Base-by-base conservation (phyloP, 2,888 invertebrate genomes). In the Drosophila gaucha region DNA sequence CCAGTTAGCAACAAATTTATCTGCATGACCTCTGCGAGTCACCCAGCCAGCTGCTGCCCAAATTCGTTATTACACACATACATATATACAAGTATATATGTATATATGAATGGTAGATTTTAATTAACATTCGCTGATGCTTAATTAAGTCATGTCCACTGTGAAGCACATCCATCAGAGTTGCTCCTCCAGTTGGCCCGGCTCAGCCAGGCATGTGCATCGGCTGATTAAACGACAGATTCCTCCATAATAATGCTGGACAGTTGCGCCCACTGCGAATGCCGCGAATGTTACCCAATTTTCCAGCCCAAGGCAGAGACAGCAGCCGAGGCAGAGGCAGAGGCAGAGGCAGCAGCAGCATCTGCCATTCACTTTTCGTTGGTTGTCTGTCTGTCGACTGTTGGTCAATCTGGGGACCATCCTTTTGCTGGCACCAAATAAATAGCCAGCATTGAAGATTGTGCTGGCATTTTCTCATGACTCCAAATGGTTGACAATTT, bases 301-400 rank as follows among this genome's bases (percentile, higher is more conserved):
- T 66, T n/a, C n/a, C n/a, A n/a, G n/a, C n/a, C 24, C 35, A 51
- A 12, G 31, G 26, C 43, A 18, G 18, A 9, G 24, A 33, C 57
- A 39, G 30, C 31, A n/a, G n/a, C n/a, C 65, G 68, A 71, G 66
- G 86, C 71, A 52, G 44, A 6, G 14, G 28, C 28, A 8, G 14
- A 12, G 20, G 31, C 51, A 20, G n/a, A n/a, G n/a, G 36, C 38
- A 14, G 20, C 39, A 28, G 14, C 78, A 54, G 49, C 79, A 78
- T 71, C 79, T 86, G 87, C 80, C 80, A 84, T 82, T 82, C 80
- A 82, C 80, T 82, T 82, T 86, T 79, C n/a, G n/a, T n/a, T n/a
- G n/a, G n/a, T n/a, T n/a, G n/a, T n/a, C n/a, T n/a, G n/a, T n/a
- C n/a, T n/a, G n/a, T n/a, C n/a, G 44, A 22, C 36, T 16, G 67